These are phyloP conservation scores for Lithobius niger DNA, from an alignment of 1,140 invertebrate species.

Conservation along the genomic window DNA sequence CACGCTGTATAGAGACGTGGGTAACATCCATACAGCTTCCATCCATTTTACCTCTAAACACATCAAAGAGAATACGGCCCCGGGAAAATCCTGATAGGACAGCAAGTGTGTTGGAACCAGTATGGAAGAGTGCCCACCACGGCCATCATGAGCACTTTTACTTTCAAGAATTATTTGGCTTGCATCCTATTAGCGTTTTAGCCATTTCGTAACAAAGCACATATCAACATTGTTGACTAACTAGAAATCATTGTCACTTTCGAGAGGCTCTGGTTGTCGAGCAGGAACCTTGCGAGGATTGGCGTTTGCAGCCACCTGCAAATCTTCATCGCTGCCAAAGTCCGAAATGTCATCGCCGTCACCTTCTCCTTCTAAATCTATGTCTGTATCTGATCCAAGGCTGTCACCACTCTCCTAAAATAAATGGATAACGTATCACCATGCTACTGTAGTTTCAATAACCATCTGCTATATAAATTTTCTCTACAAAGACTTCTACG, in stretches of 20 bases:
- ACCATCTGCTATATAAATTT: not conserved
- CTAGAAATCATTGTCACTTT: conserved; percentile 19
- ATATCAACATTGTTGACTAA: not conserved
- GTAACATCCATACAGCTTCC: no score
- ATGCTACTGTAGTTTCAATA: not conserved
- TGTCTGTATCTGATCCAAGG: conserved; percentile 14
- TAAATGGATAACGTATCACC: not conserved
- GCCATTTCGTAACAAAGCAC: no score
- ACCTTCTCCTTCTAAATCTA: conserved; percentile 19
- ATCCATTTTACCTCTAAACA: no score
- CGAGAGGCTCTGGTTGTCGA: conserved; percentile 1
- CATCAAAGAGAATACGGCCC: no score
- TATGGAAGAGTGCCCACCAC: no score
- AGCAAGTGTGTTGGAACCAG: no score
- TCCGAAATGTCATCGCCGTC: conserved; percentile 18
- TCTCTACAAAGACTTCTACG: no score
- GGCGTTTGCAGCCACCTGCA: conserved; percentile 15
- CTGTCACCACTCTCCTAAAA: not conserved
- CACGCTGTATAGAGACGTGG: no score
- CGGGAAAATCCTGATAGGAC: no score
- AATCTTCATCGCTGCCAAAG: conserved; percentile 17
- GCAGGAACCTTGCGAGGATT: not conserved
- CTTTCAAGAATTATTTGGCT: no score
- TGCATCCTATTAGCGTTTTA: no score
- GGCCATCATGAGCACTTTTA: no score